Conservation (phyloP, 2,888 invertebrate genomes). For the Therioaphis trifolii region DNA sequence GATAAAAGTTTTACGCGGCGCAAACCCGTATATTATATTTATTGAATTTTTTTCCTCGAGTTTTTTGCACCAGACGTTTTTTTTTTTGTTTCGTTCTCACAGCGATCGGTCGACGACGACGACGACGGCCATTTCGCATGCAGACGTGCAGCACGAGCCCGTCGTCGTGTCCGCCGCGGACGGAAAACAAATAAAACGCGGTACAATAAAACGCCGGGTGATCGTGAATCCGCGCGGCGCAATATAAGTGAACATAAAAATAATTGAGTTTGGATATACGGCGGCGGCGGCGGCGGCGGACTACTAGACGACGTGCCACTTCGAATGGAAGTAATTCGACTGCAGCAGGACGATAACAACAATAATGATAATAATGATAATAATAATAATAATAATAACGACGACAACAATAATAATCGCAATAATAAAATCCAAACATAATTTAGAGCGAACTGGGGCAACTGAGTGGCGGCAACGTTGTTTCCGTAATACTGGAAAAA, state of each 20-base stretch:
- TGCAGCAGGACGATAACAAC: background rate
- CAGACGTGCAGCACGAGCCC: too few relatives aligned
- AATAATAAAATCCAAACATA: constrained; percentile 61
- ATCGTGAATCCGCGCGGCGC: background rate
- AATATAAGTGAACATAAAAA: constrained; percentile 50
- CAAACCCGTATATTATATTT: too few relatives aligned
- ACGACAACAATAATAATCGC: constrained; percentile 40
- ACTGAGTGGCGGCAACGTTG: constrained; percentile 44
- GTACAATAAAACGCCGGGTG: background rate
- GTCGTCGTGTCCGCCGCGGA: too few relatives aligned
- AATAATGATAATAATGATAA: constrained; percentile 44
- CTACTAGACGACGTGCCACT: constrained; percentile 56
- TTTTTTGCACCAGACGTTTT: too few relatives aligned
- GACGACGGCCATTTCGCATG: too few relatives aligned
- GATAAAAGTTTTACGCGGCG: too few relatives aligned
- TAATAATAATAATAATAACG: constrained; percentile 34
- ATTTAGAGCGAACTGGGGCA: constrained; percentile 58
- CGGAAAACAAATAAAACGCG: constrained; percentile 12
- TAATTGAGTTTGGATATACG: constrained; percentile 45
- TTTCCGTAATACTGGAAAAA: constrained; percentile 62
- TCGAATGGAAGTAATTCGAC: constrained; percentile 60
- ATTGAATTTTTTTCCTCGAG: too few relatives aligned
- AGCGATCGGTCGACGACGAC: too few relatives aligned
- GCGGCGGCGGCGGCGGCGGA: too few relatives aligned
- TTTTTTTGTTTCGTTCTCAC: too few relatives aligned